These are phyloP conservation scores for Erethizon dorsatum DNA, from an alignment of 2,797 vertebrate genomes.

Conservation along the genomic window DNA sequence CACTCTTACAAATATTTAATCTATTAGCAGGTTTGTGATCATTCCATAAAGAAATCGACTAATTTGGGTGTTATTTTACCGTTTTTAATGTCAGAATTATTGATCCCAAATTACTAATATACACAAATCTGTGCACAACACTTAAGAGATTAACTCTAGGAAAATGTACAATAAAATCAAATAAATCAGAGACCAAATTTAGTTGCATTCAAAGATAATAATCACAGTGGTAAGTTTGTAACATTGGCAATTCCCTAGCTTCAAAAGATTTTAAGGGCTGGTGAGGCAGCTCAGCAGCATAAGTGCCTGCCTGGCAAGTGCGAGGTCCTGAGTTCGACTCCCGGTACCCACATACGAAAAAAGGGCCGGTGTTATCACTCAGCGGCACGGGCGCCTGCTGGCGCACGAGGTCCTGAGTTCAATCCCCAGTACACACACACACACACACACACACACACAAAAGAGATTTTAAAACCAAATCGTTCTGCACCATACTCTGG, in stretches of 20 bases:
- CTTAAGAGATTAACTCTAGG: neutral
- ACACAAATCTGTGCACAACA: neutral
- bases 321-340: too few relatives aligned
- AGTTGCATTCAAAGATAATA: neutral
- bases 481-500: neutral
- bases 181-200: neutral
- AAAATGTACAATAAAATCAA: neutral
- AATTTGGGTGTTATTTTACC: neutral
- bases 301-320: too few relatives aligned
- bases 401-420: too few relatives aligned
- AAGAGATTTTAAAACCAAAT: slow-evolving; percentile 31
- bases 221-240: neutral
- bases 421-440: too few relatives aligned
- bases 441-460: too few relatives aligned
- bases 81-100: slow-evolving; percentile 34
- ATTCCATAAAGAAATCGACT: neutral
- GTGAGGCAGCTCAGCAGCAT: too few relatives aligned
- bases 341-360: too few relatives aligned
- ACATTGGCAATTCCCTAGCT: slow-evolving; percentile 6
- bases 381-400: too few relatives aligned
- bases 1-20: neutral
- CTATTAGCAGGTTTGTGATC: neutral
- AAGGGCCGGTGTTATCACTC: too few relatives aligned
- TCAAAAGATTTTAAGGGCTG: too few relatives aligned
- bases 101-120: neutral